These are phyloP conservation scores for Forpus xanthops DNA, from an alignment of 2,797 vertebrate species.

Conservation along the genomic window DNA sequence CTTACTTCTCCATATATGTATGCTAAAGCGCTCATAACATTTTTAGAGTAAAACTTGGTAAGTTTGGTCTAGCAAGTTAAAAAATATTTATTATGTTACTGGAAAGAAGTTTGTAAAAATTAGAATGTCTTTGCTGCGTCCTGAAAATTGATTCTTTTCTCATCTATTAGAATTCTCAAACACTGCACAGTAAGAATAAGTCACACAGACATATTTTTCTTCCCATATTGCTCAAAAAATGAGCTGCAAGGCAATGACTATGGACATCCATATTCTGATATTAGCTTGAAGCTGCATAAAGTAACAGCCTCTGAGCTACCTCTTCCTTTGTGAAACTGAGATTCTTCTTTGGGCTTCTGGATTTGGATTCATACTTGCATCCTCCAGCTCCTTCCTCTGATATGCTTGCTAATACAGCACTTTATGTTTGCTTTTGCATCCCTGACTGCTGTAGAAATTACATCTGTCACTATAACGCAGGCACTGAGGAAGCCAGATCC, in stretches of 20 bases:
- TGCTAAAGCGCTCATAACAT: not conserved
- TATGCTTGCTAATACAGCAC: not conserved
- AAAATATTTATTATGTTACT: not conserved
- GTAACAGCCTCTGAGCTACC: not conserved
- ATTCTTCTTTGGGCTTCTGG: not conserved
- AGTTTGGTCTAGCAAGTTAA: not conserved
- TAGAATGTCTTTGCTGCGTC: not conserved
- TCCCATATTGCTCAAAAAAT: not conserved
- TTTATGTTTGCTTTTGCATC: not conserved
- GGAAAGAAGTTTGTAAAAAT: not conserved
- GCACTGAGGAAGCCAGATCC: not conserved
- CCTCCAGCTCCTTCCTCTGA: not conserved
- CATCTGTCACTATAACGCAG: not conserved
- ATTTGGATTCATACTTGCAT: not conserved
- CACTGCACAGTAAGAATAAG: not conserved
- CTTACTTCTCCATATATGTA: not conserved
- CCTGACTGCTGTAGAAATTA: not conserved
- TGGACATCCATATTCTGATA: not conserved
- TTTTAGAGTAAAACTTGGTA: accelerated
- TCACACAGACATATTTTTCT: accelerated
- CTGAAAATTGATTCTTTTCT: not conserved
- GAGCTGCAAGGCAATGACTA: not conserved
- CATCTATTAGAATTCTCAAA: not conserved
- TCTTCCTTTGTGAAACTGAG: not conserved
- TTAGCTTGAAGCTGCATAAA: not conserved